Conservation (phyloP, 53 echinoderm and acorn worm genomes). For the Mesocentrotus franciscanus region DNA sequence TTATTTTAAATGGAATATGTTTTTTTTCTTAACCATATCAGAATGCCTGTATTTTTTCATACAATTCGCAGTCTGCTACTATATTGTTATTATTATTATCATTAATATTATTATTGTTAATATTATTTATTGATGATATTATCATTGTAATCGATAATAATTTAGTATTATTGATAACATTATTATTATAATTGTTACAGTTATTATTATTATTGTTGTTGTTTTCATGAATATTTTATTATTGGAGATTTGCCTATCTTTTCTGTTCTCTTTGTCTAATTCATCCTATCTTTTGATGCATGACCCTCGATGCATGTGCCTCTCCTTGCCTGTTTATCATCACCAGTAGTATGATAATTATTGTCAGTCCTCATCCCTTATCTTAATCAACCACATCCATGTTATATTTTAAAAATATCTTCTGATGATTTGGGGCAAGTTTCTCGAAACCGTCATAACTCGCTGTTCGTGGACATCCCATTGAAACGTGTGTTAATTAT, state of each 20-base stretch:
- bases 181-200: neutral
- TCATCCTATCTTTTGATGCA: neutral
- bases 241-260: slow-evolving; percentile 37
- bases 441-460: too few relatives aligned
- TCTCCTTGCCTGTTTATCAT: slow-evolving; percentile 23
- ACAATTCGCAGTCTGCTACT: neutral
- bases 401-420: neutral
- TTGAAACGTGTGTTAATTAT: neutral
- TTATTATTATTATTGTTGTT: neutral
- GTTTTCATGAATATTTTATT: neutral
- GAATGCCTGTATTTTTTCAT: neutral
- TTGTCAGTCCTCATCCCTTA: too few relatives aligned
- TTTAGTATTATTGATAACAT: too few relatives aligned
- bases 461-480: too few relatives aligned
- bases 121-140: neutral
- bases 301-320: slow-evolving; percentile 2
- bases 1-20: neutral
- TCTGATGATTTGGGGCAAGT: neutral
- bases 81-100: too few relatives aligned
- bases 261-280: neutral
- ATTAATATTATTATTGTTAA: too few relatives aligned
- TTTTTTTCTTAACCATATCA: neutral
- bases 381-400: neutral
- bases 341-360: neutral
- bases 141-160: too few relatives aligned